Conservation (phyloP, 2,888 invertebrate species). For the Apoda limacodes region DNA sequence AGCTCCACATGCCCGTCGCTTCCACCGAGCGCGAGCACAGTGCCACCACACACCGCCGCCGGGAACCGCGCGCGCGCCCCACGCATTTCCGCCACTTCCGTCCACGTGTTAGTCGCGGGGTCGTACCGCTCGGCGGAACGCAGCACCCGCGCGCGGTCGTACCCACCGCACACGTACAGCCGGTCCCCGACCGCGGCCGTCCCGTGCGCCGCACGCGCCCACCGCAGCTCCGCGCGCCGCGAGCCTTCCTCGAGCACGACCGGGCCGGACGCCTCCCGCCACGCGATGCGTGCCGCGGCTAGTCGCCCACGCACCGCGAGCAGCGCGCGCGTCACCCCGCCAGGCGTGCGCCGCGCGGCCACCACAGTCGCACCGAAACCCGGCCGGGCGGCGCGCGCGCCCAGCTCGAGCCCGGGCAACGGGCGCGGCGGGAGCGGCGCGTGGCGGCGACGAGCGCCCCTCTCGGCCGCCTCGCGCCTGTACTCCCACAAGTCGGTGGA, state of each 20-base stretch:
- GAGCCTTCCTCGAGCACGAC: slow-evolving; percentile 72
- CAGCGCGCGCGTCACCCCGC: slow-evolving; percentile 23
- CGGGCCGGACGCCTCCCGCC: slow-evolving; percentile 28
- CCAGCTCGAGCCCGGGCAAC: slow-evolving; percentile 9
- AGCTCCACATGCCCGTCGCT: slow-evolving; percentile 88
- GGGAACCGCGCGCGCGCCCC: slow-evolving; percentile 85
- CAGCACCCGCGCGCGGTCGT: slow-evolving; percentile 82
- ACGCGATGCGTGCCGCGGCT: slow-evolving; percentile 26
- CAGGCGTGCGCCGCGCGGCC: slow-evolving; percentile 21
- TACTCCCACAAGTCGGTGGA: slow-evolving; percentile 38
- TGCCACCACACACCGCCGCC: slow-evolving; percentile 69
- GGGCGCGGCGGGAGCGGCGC: slow-evolving; percentile 73
- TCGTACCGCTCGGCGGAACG: slow-evolving; percentile 75
- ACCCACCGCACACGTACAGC: slow-evolving; percentile 83
- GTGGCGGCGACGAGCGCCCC: slow-evolving; percentile 82
- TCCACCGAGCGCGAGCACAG: slow-evolving; percentile 84
- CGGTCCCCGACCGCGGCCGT: slow-evolving; percentile 77
- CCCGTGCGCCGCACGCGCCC: slow-evolving; percentile 78
- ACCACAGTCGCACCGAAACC: slow-evolving; percentile 57
- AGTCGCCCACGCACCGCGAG: slow-evolving; percentile 24
- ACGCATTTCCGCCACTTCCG: slow-evolving; percentile 73
- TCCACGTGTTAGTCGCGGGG: slow-evolving; percentile 85
- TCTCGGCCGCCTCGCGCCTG: slow-evolving; percentile 64
- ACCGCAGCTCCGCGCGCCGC: slow-evolving; percentile 63
- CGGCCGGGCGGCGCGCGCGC: slow-evolving; percentile 42